phyloP scores from a whole-genome alignment of 2,113 vertebrate genomes.

The Serinus canaria region DNA sequence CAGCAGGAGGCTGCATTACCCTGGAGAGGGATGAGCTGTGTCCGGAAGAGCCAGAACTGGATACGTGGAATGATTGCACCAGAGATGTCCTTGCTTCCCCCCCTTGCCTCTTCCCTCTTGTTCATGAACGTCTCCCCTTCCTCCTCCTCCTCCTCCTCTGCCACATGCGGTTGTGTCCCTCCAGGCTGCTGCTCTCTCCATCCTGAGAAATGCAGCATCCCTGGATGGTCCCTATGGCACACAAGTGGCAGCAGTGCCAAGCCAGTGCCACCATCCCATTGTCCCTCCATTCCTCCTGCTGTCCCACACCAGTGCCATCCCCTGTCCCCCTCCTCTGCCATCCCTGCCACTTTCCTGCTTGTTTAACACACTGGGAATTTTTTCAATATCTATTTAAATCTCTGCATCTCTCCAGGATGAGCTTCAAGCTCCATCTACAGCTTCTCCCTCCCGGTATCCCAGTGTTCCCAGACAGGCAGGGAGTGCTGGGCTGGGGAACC shows the following conservation, averaged over 20 bases:
- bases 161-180: rapidly evolving
- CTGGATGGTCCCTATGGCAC: background rate
- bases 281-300: background rate
- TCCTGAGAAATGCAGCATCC: background rate
- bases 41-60: conserved; percentile 14
- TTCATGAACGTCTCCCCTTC: background rate
- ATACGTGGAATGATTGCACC: background rate
- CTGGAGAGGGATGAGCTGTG: conserved; percentile 54
- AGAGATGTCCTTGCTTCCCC: background rate
- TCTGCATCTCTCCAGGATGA: background rate
- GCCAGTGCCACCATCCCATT: background rate
- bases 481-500: background rate
- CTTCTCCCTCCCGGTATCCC: background rate
- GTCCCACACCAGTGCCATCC: no score
- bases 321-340: background rate
- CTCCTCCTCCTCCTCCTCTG: background rate
- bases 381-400: conserved; percentile 8
- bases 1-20: background rate
- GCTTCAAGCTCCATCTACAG: background rate
- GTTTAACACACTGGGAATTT: background rate
- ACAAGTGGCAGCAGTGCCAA: background rate
- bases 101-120: background rate
- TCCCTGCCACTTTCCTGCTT: background rate
- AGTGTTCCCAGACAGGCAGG: background rate
- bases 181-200: background rate